Conservation (phyloP, 2,797 vertebrate genomes). For the Aeoliscus strigatus region DNA sequence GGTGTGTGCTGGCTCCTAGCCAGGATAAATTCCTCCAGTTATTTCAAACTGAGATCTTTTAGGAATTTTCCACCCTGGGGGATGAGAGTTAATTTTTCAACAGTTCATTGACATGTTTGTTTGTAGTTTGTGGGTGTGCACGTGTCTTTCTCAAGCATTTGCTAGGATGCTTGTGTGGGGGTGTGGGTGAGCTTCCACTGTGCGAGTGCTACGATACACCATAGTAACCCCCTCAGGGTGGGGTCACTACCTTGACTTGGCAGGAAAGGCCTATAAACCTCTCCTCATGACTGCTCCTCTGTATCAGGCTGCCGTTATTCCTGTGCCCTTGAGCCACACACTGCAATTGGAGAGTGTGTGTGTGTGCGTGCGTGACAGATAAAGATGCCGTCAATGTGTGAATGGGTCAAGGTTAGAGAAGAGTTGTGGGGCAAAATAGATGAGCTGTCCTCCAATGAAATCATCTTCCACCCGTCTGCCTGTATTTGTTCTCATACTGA, state of each 20-base stretch:
- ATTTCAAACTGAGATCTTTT: constrained; percentile 74
- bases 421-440: constrained; percentile 41
- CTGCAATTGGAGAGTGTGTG: constrained; percentile 37
- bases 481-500: constrained; percentile 33
- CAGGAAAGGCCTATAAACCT: constrained; percentile 64
- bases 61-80: constrained; percentile 78
- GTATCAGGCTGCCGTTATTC: constrained; percentile 50
- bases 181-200: too few species aligned
- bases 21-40: constrained; percentile 75
- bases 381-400: constrained; percentile 67
- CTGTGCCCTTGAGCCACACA: constrained; percentile 60
- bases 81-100: constrained; percentile 73
- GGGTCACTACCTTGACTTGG: constrained; percentile 58
- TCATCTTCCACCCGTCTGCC: constrained; percentile 15
- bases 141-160: constrained; percentile 17
- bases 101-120: constrained; percentile 58
- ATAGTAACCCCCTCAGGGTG: constrained; percentile 29
- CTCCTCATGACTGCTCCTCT: constrained; percentile 51
- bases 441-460: constrained; percentile 42
- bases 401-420: constrained; percentile 65
- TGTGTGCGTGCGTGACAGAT: constrained; percentile 39
- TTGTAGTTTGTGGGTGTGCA: constrained; percentile 43
- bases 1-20: constrained; percentile 64
- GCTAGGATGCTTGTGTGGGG: constrained; percentile 10
- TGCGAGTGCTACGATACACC: constrained; percentile 3